Conservation (phyloP, 2,797 vertebrate species). For the Chiroxiphia lanceolata region DNA sequence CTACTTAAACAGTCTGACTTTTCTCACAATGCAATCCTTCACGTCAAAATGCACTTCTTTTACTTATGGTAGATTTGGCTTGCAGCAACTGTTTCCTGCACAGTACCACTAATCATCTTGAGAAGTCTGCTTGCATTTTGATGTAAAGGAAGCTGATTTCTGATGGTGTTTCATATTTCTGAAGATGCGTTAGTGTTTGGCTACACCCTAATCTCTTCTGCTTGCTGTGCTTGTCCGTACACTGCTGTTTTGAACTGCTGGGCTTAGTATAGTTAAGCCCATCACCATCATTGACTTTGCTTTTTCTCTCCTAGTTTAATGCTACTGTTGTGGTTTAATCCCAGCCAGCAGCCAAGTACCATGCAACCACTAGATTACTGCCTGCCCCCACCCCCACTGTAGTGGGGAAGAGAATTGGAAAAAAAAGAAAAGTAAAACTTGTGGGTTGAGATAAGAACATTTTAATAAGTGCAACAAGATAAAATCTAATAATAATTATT, state of each 20-base stretch:
- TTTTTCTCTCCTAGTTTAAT: neutral
- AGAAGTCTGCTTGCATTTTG: neutral
- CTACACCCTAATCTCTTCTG: neutral
- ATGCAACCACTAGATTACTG: accelerated
- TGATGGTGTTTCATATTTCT: neutral
- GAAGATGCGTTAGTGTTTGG: neutral
- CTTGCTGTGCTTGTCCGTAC: neutral
- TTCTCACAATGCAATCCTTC: neutral
- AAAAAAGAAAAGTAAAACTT: neutral
- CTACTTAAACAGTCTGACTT: neutral
- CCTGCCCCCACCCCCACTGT: neutral
- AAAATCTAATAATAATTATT: neutral
- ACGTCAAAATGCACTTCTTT: neutral
- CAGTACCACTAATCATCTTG: neutral
- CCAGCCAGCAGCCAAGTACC: neutral
- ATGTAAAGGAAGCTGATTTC: neutral
- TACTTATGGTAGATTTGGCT: neutral
- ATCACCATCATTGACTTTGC: neutral
- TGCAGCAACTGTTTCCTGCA: neutral
- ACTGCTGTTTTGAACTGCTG: neutral
- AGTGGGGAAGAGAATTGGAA: neutral
- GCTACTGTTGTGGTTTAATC: neutral
- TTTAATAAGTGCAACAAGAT: neutral
- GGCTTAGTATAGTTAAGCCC: neutral
- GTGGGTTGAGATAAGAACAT: neutral